Conservation (phyloP, 2,797 vertebrate species). For the Cyprinodon diabolis region DNA sequence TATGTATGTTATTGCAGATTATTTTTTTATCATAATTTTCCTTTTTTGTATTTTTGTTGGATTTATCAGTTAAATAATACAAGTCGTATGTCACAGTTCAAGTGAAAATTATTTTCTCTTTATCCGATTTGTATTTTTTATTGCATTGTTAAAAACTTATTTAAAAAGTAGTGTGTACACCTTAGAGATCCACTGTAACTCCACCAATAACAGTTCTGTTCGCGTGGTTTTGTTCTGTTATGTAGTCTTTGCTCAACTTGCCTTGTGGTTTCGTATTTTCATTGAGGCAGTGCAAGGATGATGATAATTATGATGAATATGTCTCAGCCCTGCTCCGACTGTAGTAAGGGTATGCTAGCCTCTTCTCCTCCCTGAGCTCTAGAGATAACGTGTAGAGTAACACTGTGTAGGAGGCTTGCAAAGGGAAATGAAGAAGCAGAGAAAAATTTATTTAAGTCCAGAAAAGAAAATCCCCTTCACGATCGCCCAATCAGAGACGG, state of each 20-base stretch:
- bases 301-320: constrained; percentile 67
- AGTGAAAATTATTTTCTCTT: neutral
- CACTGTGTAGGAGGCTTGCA: constrained; percentile 66
- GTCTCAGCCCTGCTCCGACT: constrained; percentile 56
- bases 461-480: constrained; percentile 54
- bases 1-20: neutral
- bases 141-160: neutral
- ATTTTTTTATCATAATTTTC: neutral
- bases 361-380: constrained; percentile 65
- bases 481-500: constrained; percentile 42
- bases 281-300: constrained; percentile 60
- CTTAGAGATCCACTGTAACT: constrained; percentile 32
- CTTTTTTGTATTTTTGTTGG: neutral
- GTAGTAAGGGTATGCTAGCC: constrained; percentile 64
- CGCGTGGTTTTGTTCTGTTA: constrained; percentile 58
- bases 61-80: neutral
- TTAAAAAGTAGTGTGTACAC: neutral
- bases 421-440: constrained; percentile 9
- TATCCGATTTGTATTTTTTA: neutral
- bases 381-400: constrained; percentile 58
- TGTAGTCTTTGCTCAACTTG: constrained; percentile 54
- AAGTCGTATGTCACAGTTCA: neutral
- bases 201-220: constrained; percentile 54
- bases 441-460: constrained; percentile 15
- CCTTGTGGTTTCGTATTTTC: constrained; percentile 57